Percentiles rank a stretch among this genome's conserved stretches.
These are phyloP conservation scores for Ruditapes philippinarum DNA, from an alignment of 1,140 invertebrate genomes.

Conservation along the genomic window DNA sequence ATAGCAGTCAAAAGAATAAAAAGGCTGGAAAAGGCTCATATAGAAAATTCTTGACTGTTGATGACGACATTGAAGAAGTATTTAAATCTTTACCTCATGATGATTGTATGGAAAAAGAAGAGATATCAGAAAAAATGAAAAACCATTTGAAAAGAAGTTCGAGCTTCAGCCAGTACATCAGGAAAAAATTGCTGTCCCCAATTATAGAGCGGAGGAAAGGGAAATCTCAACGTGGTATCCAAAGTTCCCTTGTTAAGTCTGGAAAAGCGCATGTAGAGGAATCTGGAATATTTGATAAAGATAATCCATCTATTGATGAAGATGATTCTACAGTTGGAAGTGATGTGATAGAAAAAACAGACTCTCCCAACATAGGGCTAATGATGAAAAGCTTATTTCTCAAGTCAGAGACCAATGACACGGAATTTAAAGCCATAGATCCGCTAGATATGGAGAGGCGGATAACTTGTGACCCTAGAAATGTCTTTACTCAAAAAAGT, in stretches of 20 bases:
- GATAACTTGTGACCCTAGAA: background rate
- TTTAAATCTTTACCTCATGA: background rate
- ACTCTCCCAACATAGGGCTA: slow-evolving; percentile 14
- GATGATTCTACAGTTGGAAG: background rate
- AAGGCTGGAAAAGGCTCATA: background rate
- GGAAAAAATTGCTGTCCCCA: slow-evolving; percentile 35
- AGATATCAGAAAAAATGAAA: background rate
- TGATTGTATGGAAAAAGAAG: background rate
- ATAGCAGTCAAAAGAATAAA: background rate
- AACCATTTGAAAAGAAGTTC: background rate
- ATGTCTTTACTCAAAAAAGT: background rate
- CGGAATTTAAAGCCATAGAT: slow-evolving; percentile 24
- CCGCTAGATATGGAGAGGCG: slow-evolving; percentile 38
- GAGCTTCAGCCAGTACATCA: background rate
- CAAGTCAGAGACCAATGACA: background rate
- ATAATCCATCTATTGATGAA: background rate
- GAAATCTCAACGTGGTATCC: background rate
- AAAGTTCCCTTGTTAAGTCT: background rate
- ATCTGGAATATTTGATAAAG: background rate
- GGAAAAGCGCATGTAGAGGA: background rate
- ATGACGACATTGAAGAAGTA: background rate
- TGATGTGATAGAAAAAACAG: background rate
- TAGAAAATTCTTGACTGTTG: background rate
- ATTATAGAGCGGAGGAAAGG: slow-evolving; percentile 39
- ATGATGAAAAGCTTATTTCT: slow-evolving; percentile 45